Percentiles rank a stretch among this genome's conserved stretches.
Conservation (phyloP, 1,140 invertebrate species). For the Bombus consobrinus region DNA sequence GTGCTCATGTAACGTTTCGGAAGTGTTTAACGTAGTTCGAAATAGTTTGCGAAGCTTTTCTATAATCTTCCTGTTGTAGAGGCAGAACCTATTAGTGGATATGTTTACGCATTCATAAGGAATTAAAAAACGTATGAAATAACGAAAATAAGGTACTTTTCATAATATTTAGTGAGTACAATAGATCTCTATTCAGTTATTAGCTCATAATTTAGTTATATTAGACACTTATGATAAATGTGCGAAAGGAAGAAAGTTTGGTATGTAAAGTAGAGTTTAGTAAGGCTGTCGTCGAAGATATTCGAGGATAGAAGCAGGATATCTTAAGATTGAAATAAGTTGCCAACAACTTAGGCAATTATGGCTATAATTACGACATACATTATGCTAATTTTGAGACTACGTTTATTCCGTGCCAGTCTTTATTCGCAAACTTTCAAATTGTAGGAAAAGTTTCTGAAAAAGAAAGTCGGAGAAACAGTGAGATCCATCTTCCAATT, state of each 20-base stretch:
- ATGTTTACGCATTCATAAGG: too few species aligned
- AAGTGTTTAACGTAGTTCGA: too few species aligned
- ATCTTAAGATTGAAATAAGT: conserved; percentile 78
- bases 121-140: too few species aligned
- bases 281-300: conserved; percentile 24
- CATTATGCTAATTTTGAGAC: conserved; percentile 79
- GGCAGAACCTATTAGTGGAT: too few species aligned
- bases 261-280: background rate
- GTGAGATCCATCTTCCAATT: conserved; percentile 22
- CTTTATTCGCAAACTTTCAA: conserved; percentile 76
- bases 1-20: too few species aligned
- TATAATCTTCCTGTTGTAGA: too few species aligned
- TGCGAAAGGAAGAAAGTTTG: background rate
- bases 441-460: conserved; percentile 24
- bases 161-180: too few species aligned
- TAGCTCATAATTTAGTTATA: too few species aligned
- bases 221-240: background rate
- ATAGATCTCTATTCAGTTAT: too few species aligned
- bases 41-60: too few species aligned
- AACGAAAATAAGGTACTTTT: too few species aligned
- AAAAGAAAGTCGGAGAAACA: background rate
- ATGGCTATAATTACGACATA: conserved; percentile 80
- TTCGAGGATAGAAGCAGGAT: conserved; percentile 47
- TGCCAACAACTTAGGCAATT: conserved; percentile 80
- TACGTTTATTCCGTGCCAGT: conserved; percentile 73